Conservation (phyloP, 2,888 invertebrate species). For the Drosophila kanekoi region DNA sequence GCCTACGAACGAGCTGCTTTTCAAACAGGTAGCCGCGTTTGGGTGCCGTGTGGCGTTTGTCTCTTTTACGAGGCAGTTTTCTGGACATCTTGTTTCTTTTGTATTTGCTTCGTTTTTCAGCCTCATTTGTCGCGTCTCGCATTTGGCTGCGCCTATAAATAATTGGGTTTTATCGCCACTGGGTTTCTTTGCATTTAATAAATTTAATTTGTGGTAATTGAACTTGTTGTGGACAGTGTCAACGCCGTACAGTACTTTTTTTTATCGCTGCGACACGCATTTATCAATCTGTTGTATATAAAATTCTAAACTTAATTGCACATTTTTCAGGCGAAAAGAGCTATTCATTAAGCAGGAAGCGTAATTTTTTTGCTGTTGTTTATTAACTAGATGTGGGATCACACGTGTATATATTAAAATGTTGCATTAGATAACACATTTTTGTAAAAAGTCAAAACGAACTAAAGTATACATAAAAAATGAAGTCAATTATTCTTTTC, state of each 20-base stretch:
- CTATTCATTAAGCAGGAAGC: slow-evolving; percentile 53
- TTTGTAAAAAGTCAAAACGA: too few species aligned
- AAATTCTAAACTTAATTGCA: slow-evolving; percentile 54
- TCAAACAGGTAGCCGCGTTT: slow-evolving; percentile 49
- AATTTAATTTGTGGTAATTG: slow-evolving; percentile 79
- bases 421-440: not conserved
- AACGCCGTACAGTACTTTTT: slow-evolving; percentile 26
- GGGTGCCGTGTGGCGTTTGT: slow-evolving; percentile 46
- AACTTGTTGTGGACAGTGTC: slow-evolving; percentile 47
- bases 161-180: slow-evolving; percentile 67
- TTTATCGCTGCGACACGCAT: slow-evolving; percentile 24
- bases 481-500: too few species aligned
- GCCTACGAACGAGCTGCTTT: slow-evolving; percentile 18
- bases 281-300: slow-evolving; percentile 47
- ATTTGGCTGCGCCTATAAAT: slow-evolving; percentile 72
- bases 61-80: slow-evolving; percentile 51
- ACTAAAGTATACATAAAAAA: too few species aligned
- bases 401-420: not conserved
- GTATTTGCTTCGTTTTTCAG: slow-evolving; percentile 13
- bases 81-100: slow-evolving; percentile 32
- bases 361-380: slow-evolving; percentile 18
- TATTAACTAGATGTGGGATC: not conserved
- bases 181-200: slow-evolving; percentile 67
- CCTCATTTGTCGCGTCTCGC: slow-evolving; percentile 34
- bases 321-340: slow-evolving; percentile 42